Conservation (phyloP, 1,140 invertebrate species). For the Drosophila ercepeae region DNA sequence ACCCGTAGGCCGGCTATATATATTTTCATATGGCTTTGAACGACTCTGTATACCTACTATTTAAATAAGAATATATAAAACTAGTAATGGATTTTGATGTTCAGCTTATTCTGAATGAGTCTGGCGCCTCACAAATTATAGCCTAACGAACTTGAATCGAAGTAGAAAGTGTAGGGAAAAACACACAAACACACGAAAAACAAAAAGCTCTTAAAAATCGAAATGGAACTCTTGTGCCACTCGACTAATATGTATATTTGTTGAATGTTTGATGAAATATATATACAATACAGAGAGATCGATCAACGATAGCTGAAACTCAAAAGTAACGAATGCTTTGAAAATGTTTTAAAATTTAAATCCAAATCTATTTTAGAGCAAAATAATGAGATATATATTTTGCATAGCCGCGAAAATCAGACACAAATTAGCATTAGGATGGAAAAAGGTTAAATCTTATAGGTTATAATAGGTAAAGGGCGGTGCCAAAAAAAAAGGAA, state of each 20-base stretch:
- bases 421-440: slow-evolving; percentile 58
- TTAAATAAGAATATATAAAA: slow-evolving; percentile 17
- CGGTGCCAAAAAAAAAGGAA: slow-evolving; percentile 31
- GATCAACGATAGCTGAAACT: slow-evolving; percentile 71
- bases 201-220: slow-evolving; percentile 15
- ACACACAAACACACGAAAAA: slow-evolving; percentile 13
- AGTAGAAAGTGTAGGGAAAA: slow-evolving; percentile 24
- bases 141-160: slow-evolving; percentile 61
- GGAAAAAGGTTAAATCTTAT: slow-evolving; percentile 23
- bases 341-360: slow-evolving; percentile 26
- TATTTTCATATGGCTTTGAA: slow-evolving; percentile 32
- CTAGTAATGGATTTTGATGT: slow-evolving; percentile 8
- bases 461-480: slow-evolving; percentile 16
- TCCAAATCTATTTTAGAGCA: slow-evolving; percentile 51
- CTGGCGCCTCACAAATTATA: slow-evolving; percentile 41
- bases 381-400: slow-evolving; percentile 46
- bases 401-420: slow-evolving; percentile 67
- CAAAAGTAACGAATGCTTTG: slow-evolving; percentile 75
- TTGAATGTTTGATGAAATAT: slow-evolving; percentile 3
- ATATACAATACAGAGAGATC: slow-evolving; percentile 26
- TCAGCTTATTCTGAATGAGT: slow-evolving; percentile 52
- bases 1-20: slow-evolving; percentile 12
- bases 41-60: slow-evolving; percentile 9
- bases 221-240: slow-evolving; percentile 73
- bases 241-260: slow-evolving; percentile 40